Evolutionary conservation across 1,140 invertebrate genomes (phyloP).

Genomic region (Drosophila mauritiana): DNA sequence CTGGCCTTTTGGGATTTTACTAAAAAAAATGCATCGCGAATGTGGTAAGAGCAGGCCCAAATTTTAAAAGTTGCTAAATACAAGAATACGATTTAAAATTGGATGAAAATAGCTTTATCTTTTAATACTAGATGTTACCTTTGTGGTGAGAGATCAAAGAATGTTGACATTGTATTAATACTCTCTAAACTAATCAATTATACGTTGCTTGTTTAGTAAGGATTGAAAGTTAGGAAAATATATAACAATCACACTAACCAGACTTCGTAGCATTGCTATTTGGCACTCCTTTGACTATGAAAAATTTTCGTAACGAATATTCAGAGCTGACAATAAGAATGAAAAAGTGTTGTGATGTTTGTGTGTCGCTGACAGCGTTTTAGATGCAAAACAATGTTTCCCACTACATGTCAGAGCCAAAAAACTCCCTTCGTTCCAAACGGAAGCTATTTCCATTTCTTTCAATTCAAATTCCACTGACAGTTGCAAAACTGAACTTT

Average conservation of each 20-base stretch:
- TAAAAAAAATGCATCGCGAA: background rate
- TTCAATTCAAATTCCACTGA: slow-evolving; percentile 49
- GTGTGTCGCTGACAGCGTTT: slow-evolving; percentile 11
- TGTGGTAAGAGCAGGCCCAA: background rate
- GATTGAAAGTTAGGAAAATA: too few relatives aligned
- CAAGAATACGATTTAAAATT: too few relatives aligned
- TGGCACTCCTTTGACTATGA: background rate
- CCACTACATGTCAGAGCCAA: slow-evolving; percentile 2
- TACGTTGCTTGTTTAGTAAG: too few relatives aligned
- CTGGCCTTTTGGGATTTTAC: background rate
- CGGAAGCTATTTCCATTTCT: slow-evolving; percentile 37
- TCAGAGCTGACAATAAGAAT: background rate
- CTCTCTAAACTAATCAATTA: too few relatives aligned
- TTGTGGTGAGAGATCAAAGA: too few relatives aligned
- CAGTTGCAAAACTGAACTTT: slow-evolving; percentile 48
- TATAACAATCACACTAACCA: background rate
- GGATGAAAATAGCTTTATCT: too few relatives aligned
- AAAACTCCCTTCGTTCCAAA: background rate
- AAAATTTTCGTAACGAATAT: background rate
- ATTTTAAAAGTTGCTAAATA: too few relatives aligned
- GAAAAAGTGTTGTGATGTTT: slow-evolving; percentile 4
- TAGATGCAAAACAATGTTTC: slow-evolving; percentile 10
- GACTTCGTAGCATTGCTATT: background rate
- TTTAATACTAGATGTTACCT: too few relatives aligned
- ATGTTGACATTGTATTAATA: too few relatives aligned